Evolutionary conservation across 2,888 invertebrate species (phyloP), one percentile per base, ranked within the genome.

Genomic region (Euplexia lucipara): DNA sequence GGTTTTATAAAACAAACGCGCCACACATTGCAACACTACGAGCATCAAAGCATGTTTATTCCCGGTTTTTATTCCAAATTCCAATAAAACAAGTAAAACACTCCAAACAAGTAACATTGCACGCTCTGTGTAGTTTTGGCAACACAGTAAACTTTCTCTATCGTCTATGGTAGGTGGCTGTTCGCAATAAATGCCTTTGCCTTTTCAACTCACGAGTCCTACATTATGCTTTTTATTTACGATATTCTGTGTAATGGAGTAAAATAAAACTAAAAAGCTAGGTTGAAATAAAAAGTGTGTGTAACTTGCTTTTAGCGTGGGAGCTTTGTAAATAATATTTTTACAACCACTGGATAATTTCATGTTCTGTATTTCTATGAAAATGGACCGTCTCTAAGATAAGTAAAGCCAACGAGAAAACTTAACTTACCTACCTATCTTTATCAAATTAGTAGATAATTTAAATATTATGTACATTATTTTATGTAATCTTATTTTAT

Each of bases 61-160:
- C 26, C 26, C 26, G n/a, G n/a, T 26, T 26, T 26, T 3, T 26
- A 26, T 26, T 26, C 26, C 26, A 26, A 26, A 72, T 60, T 59
- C 60, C 37, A 81, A 80, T 75, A 72, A 76, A 79, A 70, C 74
- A 53, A 75, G 54, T 65, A 47, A 62, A 75, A 57, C 59, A 72
- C 65, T 70, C 47, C 22, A 61, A 75, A 78, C 72, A 68, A 69
- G 58, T 64, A 56, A 65, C 58, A 70, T 59, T 49, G 77, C 70
- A 63, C 59, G 48, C 61, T 66, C 59, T 42, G 42, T 72, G 67
- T 68, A 75, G 68, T 79, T 75, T 74, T 58, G 67, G 58, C 60
- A 68, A 61, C 51, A 65, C 57, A 41, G 41, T 67, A 64, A 81
- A 79, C 61, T 78, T 72, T 67, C 49, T 72, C 52, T 70, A 63